These are phyloP conservation scores for Anolis carolinensis DNA, from an alignment of 2,113 vertebrate genomes.

Conservation along the genomic window DNA sequence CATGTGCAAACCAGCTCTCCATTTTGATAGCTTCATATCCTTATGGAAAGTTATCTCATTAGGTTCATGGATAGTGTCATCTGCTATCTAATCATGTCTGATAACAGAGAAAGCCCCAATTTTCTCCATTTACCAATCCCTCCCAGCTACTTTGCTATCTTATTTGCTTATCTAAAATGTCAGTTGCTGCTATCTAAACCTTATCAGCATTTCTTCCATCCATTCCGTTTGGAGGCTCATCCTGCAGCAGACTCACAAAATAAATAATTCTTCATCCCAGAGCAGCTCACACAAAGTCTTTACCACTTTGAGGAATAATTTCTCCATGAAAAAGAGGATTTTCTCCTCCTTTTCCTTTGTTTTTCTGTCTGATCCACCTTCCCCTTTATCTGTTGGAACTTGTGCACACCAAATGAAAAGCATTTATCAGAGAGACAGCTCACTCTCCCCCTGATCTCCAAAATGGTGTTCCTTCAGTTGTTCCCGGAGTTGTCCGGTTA, in stretches of 20 bases:
- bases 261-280: slow-evolving; percentile 10
- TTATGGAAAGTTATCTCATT: background rate
- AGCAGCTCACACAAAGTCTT: slow-evolving; percentile 24
- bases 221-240: background rate
- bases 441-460: slow-evolving; percentile 33
- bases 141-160: background rate
- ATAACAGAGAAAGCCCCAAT: background rate
- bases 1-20: background rate
- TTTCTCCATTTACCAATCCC: background rate
- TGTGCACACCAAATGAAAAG: slow-evolving; percentile 38
- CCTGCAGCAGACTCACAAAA: slow-evolving; percentile 12
- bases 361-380: slow-evolving; percentile 48
- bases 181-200: slow-evolving; percentile 2
- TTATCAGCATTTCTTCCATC: background rate
- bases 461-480: slow-evolving; percentile 59
- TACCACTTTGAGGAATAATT: slow-evolving; percentile 18
- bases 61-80: background rate
- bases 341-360: slow-evolving; percentile 36
- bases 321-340: slow-evolving; percentile 4
- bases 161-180: slow-evolving; percentile 1
- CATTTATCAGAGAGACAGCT: slow-evolving; percentile 57
- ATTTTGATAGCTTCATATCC: background rate
- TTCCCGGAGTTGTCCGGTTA: slow-evolving; percentile 56
- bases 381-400: slow-evolving; percentile 51
- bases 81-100: background rate